phyloP scores from a whole-genome alignment of 2,797 vertebrate genomes.

The Chelonia mydas region DNA sequence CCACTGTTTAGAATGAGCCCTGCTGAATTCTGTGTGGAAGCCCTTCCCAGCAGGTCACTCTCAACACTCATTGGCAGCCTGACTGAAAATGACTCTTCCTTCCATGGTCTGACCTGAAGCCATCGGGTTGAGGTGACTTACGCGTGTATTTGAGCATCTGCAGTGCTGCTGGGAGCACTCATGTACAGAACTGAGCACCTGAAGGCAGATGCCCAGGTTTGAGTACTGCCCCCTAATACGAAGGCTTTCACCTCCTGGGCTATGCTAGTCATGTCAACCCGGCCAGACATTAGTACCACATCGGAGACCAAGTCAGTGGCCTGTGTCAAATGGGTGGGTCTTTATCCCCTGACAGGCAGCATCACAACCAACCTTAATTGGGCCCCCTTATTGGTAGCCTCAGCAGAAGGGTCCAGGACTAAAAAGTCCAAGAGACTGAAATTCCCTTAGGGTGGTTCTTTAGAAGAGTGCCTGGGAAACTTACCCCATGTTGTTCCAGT shows the following conservation, averaged over 20 bases:
- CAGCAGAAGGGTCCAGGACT: not conserved
- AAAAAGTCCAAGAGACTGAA: not conserved
- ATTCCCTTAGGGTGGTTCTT: not conserved
- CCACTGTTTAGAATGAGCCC: not conserved
- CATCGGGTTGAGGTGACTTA: not conserved
- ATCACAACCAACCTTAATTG: not conserved
- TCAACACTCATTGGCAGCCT: not conserved
- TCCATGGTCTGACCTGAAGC: not conserved
- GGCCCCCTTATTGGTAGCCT: not conserved
- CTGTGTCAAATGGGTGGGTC: not conserved
- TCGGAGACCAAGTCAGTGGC: not conserved
- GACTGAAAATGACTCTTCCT: not conserved
- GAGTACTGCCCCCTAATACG: not conserved
- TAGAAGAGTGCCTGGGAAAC: not conserved
- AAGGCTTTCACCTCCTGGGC: not conserved
- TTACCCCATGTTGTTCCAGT: not conserved
- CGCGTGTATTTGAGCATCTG: rapidly evolving
- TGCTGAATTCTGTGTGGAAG: not conserved
- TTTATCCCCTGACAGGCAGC: not conserved
- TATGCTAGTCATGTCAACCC: not conserved
- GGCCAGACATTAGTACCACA: not conserved
- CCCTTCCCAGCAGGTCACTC: not conserved
- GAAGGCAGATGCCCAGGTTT: not conserved
- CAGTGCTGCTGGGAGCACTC: not conserved
- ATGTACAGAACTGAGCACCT: not conserved